These are phyloP conservation scores for Lampris incognitus DNA, from an alignment of 2,113 vertebrate species.

Conservation along the genomic window DNA sequence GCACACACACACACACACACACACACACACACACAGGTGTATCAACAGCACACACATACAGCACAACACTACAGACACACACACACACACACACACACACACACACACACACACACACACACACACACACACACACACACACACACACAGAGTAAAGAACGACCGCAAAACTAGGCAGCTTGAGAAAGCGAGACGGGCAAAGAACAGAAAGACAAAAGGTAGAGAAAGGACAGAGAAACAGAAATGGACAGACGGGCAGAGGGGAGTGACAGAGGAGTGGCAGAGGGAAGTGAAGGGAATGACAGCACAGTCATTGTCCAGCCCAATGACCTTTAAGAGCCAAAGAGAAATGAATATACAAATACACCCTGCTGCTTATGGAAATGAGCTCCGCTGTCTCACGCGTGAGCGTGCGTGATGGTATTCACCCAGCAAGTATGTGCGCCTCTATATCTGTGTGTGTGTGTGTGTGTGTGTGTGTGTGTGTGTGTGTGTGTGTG, in stretches of 20 bases:
- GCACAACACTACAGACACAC: too few species aligned
- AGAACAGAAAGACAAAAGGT: neutral
- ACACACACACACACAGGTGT: neutral
- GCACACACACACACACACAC: constrained; percentile 2
- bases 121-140: too few species aligned
- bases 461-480: constrained; percentile 15
- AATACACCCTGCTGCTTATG: constrained; percentile 37
- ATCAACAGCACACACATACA: too few species aligned
- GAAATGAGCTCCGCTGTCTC: too few species aligned
- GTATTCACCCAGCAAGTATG: neutral
- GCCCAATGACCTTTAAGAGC: constrained; percentile 70
- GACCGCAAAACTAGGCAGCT: too few species aligned
- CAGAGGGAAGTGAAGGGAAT: constrained; percentile 12
- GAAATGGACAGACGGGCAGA: constrained; percentile 10
- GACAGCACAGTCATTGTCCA: constrained; percentile 48
- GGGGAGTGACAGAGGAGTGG: neutral
- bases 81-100: too few species aligned
- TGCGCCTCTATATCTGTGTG: constrained; percentile 9
- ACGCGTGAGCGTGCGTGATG: too few species aligned
- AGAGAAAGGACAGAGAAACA: neutral
- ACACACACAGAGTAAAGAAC: too few species aligned
- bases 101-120: too few species aligned
- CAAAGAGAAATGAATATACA: constrained; percentile 66
- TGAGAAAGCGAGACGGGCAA: constrained; percentile 1
- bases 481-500: constrained; percentile 5